These are phyloP conservation scores for Forficula auricularia DNA, from an alignment of 1,140 invertebrate species.

Conservation along the genomic window DNA sequence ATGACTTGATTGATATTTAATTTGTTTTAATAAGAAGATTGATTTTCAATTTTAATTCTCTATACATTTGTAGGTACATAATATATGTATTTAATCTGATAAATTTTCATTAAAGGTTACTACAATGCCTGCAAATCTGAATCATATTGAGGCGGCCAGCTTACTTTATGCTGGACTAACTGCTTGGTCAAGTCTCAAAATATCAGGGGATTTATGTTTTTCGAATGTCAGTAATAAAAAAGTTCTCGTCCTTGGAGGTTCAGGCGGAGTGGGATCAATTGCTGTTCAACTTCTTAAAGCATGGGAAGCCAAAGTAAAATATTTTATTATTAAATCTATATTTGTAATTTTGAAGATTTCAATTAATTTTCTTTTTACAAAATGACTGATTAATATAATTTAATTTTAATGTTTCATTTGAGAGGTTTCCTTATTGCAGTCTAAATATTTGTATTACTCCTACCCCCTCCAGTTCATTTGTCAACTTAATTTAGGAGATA, in stretches of 20 bases:
- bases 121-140: conserved; percentile 45
- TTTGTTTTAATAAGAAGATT: no score
- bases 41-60: no score
- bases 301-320: conserved; percentile 47
- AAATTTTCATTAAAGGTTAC: conserved; percentile 34
- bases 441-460: no score
- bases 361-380: no score
- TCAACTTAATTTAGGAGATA: no score
- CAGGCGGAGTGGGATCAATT: conserved; percentile 75
- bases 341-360: no score
- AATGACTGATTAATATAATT: no score
- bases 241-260: conserved; percentile 69
- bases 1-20: no score
- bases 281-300: conserved; percentile 67
- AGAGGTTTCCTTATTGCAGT: no score
- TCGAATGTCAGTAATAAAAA: conserved; percentile 28
- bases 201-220: conserved; percentile 40
- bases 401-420: no score
- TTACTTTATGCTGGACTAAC: conserved; percentile 69
- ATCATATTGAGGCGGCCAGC: conserved; percentile 50
- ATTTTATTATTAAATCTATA: no score
- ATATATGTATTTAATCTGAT: neutral
- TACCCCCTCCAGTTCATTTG: no score
- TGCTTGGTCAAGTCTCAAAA: conserved; percentile 59
- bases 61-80: neutral